Conservation (phyloP, 2,888 invertebrate species). For the Campoletis raptor region DNA sequence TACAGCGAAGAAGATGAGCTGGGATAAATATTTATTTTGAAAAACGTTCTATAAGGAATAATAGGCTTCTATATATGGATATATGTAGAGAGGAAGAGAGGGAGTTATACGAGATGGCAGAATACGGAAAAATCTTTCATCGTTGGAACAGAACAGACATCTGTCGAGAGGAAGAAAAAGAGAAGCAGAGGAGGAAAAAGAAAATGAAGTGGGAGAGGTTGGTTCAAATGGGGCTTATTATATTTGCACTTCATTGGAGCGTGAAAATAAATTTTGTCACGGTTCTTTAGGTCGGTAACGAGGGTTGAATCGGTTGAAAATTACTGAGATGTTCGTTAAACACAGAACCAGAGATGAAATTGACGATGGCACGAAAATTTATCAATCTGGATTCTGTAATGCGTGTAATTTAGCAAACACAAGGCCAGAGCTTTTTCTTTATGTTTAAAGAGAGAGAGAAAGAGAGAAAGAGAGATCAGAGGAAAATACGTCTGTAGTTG, state of each 20-base stretch:
- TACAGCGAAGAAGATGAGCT: background rate
- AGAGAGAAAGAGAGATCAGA: background rate
- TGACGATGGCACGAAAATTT: slow-evolving; percentile 57
- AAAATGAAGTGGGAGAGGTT: slow-evolving; percentile 38
- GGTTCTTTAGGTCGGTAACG: slow-evolving; percentile 57
- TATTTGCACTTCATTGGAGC: slow-evolving; percentile 63
- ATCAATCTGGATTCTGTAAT: slow-evolving; percentile 66
- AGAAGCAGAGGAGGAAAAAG: background rate
- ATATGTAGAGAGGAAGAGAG: background rate
- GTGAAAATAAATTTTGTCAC: slow-evolving; percentile 60
- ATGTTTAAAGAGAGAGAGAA: slow-evolving; percentile 11
- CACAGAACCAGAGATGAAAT: slow-evolving; percentile 9
- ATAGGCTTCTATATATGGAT: background rate
- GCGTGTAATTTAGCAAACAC: slow-evolving; percentile 55
- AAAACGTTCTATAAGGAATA: background rate
- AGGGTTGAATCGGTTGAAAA: slow-evolving; percentile 62
- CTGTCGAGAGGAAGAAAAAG: background rate
- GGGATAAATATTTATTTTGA: background rate
- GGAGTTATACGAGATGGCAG: background rate
- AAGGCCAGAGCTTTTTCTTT: slow-evolving; percentile 27
- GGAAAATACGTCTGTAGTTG: background rate
- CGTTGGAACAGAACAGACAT: slow-evolving; percentile 44
- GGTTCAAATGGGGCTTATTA: slow-evolving; percentile 54
- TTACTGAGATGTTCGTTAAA: slow-evolving; percentile 56
- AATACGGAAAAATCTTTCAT: slow-evolving; percentile 23